Conservation (phyloP, 1,140 invertebrate species). For the Sminthurinus signatus region DNA sequence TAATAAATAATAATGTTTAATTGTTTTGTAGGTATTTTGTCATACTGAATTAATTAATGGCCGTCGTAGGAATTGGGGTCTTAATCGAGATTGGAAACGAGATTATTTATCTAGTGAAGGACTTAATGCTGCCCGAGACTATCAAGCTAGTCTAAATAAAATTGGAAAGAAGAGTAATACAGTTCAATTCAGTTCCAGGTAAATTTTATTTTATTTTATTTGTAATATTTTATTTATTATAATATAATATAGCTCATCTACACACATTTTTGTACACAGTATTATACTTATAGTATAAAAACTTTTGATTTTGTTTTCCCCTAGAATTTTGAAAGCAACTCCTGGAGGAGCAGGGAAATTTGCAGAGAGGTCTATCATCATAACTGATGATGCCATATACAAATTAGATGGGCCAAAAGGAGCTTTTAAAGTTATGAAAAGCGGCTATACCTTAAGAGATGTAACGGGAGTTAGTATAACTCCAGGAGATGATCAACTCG, state of each 20-base stretch:
- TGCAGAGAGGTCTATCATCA: slow-evolving; percentile 75
- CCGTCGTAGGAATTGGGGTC: slow-evolving; percentile 73
- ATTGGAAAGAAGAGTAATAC: slow-evolving; percentile 64
- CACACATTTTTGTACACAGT: too few relatives aligned
- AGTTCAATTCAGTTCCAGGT: slow-evolving; percentile 59
- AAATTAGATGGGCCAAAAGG: slow-evolving; percentile 77
- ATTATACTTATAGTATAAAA: too few relatives aligned
- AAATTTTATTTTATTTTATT: slow-evolving; percentile 41
- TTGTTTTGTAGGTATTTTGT: too few relatives aligned
- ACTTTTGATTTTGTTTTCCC: too few relatives aligned
- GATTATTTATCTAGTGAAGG: slow-evolving; percentile 80
- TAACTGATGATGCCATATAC: slow-evolving; percentile 81
- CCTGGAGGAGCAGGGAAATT: slow-evolving; percentile 56
- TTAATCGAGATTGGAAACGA: slow-evolving; percentile 77
- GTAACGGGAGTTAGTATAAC: slow-evolving; percentile 49
- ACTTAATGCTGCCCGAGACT: slow-evolving; percentile 65
- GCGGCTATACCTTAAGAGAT: slow-evolving; percentile 70
- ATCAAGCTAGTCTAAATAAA: slow-evolving; percentile 60
- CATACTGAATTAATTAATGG: slow-evolving; percentile 52
- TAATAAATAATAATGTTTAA: too few relatives aligned
- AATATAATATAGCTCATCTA: too few relatives aligned
- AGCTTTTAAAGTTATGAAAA: slow-evolving; percentile 75
- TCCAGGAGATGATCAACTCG: slow-evolving; percentile 78
- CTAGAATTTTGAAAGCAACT: slow-evolving; percentile 38
- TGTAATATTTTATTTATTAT: too few relatives aligned